Percentiles rank a stretch among this genome's conserved stretches.
These are phyloP conservation scores for Cryptosula pallasiana DNA, from an alignment of 2,888 invertebrate species.

Conservation along the genomic window DNA sequence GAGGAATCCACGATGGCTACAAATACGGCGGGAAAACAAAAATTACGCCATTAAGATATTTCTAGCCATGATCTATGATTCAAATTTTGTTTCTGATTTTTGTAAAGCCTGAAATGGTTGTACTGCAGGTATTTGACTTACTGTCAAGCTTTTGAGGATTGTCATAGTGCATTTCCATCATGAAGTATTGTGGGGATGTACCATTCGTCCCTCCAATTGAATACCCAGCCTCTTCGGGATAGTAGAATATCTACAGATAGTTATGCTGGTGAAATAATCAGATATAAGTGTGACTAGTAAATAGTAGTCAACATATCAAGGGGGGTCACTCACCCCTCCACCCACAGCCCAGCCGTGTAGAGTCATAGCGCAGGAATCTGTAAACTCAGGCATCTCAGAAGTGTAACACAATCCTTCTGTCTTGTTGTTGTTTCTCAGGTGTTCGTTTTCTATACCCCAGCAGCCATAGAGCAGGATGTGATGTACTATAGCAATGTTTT, in stretches of 20 bases:
- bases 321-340: conserved; percentile 67
- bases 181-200: not conserved
- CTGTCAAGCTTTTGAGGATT: conserved; percentile 19
- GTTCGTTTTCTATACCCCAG: conserved; percentile 55
- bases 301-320: too few species aligned
- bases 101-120: too few species aligned
- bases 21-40: too few species aligned
- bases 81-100: too few species aligned
- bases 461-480: conserved; percentile 86
- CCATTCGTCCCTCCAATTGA: not conserved
- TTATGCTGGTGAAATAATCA: too few species aligned
- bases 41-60: too few species aligned
- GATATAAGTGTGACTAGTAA: too few species aligned
- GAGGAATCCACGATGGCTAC: not conserved
- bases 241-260: not conserved
- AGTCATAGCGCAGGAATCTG: conserved; percentile 71
- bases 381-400: conserved; percentile 70
- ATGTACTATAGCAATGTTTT: conserved; percentile 67
- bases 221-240: not conserved
- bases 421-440: conserved; percentile 27
- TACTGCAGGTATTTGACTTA: too few species aligned
- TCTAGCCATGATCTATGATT: too few species aligned
- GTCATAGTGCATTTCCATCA: conserved; percentile 18
- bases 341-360: conserved; percentile 79
- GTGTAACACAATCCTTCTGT: conserved; percentile 60